phyloP scores from a whole-genome alignment of 1,140 invertebrate genomes.

The Apis laboriosa region DNA sequence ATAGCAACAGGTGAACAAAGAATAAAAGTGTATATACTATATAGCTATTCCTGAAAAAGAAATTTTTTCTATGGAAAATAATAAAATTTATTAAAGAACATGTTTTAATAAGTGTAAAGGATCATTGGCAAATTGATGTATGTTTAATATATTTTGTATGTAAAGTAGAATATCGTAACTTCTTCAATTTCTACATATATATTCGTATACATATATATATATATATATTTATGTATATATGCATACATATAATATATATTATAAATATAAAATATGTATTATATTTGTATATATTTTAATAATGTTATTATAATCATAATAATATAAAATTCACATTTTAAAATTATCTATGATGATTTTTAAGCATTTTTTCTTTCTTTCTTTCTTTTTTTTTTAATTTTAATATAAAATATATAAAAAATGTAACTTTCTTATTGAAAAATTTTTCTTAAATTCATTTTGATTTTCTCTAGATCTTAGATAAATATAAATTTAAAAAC shows the following conservation, averaged over 20 bases:
- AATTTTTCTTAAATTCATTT: background rate
- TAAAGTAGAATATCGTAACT: background rate
- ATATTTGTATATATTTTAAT: background rate
- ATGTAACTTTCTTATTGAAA: background rate
- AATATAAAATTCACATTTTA: background rate
- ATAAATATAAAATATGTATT: background rate
- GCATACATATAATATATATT: background rate
- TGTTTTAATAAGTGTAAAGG: background rate
- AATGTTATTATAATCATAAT: background rate
- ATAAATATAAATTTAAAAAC: background rate
- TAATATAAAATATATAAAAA: conserved; percentile 21
- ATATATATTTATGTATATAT: background rate
- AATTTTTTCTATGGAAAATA: conserved; percentile 1
- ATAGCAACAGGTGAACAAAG: conserved; percentile 75
- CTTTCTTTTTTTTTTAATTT: conserved; percentile 20
- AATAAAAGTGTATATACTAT: conserved; percentile 10
- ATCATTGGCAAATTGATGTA: background rate
- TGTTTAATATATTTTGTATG: background rate
- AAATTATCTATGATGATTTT: conserved; percentile 14
- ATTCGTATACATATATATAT: background rate
- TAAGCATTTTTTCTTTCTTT: no score
- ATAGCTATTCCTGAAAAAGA: background rate
- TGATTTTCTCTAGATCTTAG: background rate
- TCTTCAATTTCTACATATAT: background rate
- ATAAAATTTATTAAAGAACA: background rate